Percentiles rank a stretch among this genome's conserved stretches.
Conservation (phyloP, 2,888 invertebrate genomes). For the Proisotoma minuta region DNA sequence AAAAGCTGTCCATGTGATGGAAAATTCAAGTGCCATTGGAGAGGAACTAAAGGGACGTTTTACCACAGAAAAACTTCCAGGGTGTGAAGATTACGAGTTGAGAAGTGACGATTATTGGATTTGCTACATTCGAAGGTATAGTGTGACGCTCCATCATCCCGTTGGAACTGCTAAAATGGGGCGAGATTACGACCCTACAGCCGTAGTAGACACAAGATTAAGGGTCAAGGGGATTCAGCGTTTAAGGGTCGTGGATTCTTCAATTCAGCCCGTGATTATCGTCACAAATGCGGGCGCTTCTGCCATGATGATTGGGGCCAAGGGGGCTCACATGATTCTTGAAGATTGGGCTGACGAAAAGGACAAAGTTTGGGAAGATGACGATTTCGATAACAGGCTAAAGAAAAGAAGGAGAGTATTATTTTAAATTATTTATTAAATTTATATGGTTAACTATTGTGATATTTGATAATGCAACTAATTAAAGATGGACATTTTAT, state of each 20-base stretch:
- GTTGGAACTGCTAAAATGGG: constrained; percentile 24
- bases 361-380: not conserved
- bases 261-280: constrained; percentile 22
- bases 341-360: constrained; percentile 2
- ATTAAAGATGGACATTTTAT: too few relatives aligned
- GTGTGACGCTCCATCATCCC: constrained; percentile 27
- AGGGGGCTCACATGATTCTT: constrained; percentile 7
- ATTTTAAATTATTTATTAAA: too few relatives aligned
- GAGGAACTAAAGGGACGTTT: constrained; percentile 21
- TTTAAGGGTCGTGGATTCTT: constrained; percentile 24
- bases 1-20: not conserved
- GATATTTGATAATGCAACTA: too few relatives aligned
- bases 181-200: not conserved
- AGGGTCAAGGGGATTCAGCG: constrained; percentile 19
- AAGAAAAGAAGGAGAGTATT: too few relatives aligned
- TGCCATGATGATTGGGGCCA: constrained; percentile 15
- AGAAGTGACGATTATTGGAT: constrained; percentile 28
- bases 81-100: constrained; percentile 22
- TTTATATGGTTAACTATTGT: too few relatives aligned
- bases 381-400: too few relatives aligned
- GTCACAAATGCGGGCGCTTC: constrained; percentile 21
- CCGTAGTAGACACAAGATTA: constrained; percentile 18
- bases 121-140: constrained; percentile 10
- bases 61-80: constrained; percentile 26
- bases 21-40: constrained; percentile 10